phyloP scores from a whole-genome alignment of 2,113 vertebrate genomes.

The Melanostigma gelatinosum region DNA sequence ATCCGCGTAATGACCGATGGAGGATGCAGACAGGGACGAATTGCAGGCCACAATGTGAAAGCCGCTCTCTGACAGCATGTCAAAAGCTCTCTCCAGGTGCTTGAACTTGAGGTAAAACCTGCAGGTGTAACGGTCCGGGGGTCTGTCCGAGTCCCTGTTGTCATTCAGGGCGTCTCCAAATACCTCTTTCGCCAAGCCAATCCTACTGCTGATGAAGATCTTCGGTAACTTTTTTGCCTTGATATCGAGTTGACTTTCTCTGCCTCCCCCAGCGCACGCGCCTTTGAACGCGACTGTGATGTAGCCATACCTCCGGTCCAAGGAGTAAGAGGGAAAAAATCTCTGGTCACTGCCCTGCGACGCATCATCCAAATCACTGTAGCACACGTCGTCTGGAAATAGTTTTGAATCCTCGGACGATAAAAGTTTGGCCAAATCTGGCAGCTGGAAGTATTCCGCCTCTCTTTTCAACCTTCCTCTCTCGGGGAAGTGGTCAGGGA shows the following conservation, averaged over 20 bases:
- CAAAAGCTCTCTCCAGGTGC: slow-evolving; percentile 97
- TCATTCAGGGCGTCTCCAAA: slow-evolving; percentile 97
- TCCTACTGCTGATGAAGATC: slow-evolving; percentile 97
- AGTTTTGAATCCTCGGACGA: slow-evolving; percentile 89
- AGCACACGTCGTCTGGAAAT: slow-evolving; percentile 88
- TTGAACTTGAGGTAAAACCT: slow-evolving; percentile 96
- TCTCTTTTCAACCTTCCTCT: slow-evolving; percentile 93
- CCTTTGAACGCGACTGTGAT: slow-evolving; percentile 93
- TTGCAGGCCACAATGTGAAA: slow-evolving; percentile 99
- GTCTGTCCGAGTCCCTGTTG: slow-evolving; percentile 92
- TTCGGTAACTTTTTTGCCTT: slow-evolving; percentile 92
- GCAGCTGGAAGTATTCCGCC: slow-evolving; percentile 97
- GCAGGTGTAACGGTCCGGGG: slow-evolving; percentile 94
- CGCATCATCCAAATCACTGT: slow-evolving; percentile 92
- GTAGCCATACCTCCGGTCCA: slow-evolving; percentile 93
- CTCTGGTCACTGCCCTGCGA: slow-evolving; percentile 93
- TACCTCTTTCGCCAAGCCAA: slow-evolving; percentile 95
- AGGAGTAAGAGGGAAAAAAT: slow-evolving; percentile 87
- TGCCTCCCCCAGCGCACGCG: slow-evolving; percentile 85
- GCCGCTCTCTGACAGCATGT: slow-evolving; percentile 97
- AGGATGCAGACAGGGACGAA: slow-evolving; percentile 92
- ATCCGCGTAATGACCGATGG: slow-evolving; percentile 90
- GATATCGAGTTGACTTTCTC: slow-evolving; percentile 89
- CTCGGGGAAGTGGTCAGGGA: slow-evolving; percentile 98
- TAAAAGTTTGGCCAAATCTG: slow-evolving; percentile 92